Evolutionary conservation across 2,888 invertebrate species (phyloP).

Genomic region (Platycheirus albimanus): DNA sequence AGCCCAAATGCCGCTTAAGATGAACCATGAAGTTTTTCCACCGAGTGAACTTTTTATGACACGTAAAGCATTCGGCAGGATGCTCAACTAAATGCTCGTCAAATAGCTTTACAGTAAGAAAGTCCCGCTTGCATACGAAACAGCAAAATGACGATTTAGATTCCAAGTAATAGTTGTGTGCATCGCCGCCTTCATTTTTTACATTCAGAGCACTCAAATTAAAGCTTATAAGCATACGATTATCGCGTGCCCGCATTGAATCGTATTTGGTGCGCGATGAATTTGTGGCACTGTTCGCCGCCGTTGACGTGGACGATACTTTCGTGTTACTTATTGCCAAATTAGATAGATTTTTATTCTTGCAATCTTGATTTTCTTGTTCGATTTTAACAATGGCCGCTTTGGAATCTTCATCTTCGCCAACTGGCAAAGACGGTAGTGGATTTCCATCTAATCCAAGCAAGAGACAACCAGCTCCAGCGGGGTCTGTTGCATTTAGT

Average conservation of each 20-base stretch:
- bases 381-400: constrained; percentile 81
- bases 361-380: constrained; percentile 75
- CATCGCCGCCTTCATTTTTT: constrained; percentile 79
- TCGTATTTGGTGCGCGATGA: constrained; percentile 75
- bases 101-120: constrained; percentile 87
- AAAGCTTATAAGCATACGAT: constrained; percentile 81
- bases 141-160: constrained; percentile 83
- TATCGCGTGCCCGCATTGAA: constrained; percentile 80
- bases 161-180: constrained; percentile 80
- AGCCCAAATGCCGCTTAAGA: constrained; percentile 90
- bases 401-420: constrained; percentile 78
- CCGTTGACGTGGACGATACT: constrained; percentile 8
- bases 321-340: constrained; percentile 39
- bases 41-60: constrained; percentile 90
- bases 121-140: constrained; percentile 87
- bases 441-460: constrained; percentile 67
- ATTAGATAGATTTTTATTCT: constrained; percentile 41
- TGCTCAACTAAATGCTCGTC: constrained; percentile 90
- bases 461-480: constrained; percentile 35
- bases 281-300: constrained; percentile 25
- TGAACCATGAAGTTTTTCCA: constrained; percentile 90
- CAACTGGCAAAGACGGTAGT: constrained; percentile 42
- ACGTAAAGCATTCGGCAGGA: constrained; percentile 91
- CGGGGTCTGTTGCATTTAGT: constrained; percentile 60
- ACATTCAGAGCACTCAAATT: constrained; percentile 81